These are phyloP conservation scores for Mechanitis mazaeus DNA, from an alignment of 2,888 invertebrate species.

Conservation along the genomic window DNA sequence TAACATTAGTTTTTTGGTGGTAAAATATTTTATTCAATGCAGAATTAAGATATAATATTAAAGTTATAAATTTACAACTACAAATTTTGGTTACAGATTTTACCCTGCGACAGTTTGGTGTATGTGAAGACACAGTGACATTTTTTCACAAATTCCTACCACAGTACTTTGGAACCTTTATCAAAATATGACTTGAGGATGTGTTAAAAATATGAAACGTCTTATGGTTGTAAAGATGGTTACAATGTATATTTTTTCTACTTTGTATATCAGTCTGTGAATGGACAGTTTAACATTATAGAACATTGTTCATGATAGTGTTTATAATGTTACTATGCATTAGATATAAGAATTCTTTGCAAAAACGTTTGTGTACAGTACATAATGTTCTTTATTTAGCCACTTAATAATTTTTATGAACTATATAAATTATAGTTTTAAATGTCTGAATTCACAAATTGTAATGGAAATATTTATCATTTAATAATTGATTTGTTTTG, in stretches of 20 bases:
- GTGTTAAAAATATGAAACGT: slow-evolving; percentile 18
- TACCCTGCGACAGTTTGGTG: slow-evolving; percentile 21
- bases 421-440: slow-evolving; percentile 16
- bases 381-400: slow-evolving; percentile 21
- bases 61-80: neutral
- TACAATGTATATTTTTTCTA: slow-evolving; percentile 74
- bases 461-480: slow-evolving; percentile 4
- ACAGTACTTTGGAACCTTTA: slow-evolving; percentile 14
- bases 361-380: slow-evolving; percentile 51
- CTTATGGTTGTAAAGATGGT: slow-evolving; percentile 49
- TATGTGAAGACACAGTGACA: slow-evolving; percentile 21
- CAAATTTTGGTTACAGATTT: slow-evolving; percentile 25
- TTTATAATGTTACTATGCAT: slow-evolving; percentile 59
- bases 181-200: slow-evolving; percentile 18
- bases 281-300: slow-evolving; percentile 38
- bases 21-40: neutral
- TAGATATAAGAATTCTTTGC: slow-evolving; percentile 47
- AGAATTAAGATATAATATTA: neutral
- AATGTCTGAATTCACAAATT: neutral
- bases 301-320: slow-evolving; percentile 13
- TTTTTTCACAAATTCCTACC: slow-evolving; percentile 18
- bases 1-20: no score
- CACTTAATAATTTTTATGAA: slow-evolving; percentile 11
- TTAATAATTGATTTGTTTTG: slow-evolving; percentile 9
- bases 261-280: slow-evolving; percentile 63